Conservation (phyloP, 2,888 invertebrate genomes). For the Mayetiola destructor region DNA sequence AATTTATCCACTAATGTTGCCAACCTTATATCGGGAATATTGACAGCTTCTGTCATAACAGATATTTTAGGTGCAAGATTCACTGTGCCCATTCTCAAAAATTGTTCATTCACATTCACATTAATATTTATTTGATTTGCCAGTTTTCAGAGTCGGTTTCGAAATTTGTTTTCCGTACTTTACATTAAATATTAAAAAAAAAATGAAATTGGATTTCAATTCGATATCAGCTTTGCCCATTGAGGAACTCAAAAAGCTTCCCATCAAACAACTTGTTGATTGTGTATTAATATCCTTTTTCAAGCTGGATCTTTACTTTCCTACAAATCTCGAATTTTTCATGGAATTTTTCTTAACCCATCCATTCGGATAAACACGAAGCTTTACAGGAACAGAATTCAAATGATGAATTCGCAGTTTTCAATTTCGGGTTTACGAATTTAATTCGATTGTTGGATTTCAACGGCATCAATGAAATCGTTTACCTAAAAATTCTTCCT, state of each 20-base stretch:
- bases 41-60: not conserved
- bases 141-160: not conserved
- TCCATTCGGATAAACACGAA: not conserved
- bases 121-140: not conserved
- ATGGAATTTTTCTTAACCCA: not conserved
- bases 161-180: not conserved
- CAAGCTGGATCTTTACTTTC: not conserved
- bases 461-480: not conserved
- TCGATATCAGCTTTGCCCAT: not conserved
- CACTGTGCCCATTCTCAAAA: not conserved
- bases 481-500: not conserved
- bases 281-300: slow-evolving; percentile 1
- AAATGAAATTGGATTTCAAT: not conserved
- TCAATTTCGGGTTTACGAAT: not conserved
- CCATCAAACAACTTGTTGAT: not conserved
- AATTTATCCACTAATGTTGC: no score
- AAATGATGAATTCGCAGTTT: not conserved
- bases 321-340: not conserved
- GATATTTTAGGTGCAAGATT: not conserved
- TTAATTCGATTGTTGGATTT: not conserved
- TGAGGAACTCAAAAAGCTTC: not conserved
- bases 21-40: not conserved
- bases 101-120: not conserved
- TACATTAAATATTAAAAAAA: no score
- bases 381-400: not conserved